Evolutionary conservation across 2,888 invertebrate species (phyloP).

Genomic region (Cylloceria caligata): DNA sequence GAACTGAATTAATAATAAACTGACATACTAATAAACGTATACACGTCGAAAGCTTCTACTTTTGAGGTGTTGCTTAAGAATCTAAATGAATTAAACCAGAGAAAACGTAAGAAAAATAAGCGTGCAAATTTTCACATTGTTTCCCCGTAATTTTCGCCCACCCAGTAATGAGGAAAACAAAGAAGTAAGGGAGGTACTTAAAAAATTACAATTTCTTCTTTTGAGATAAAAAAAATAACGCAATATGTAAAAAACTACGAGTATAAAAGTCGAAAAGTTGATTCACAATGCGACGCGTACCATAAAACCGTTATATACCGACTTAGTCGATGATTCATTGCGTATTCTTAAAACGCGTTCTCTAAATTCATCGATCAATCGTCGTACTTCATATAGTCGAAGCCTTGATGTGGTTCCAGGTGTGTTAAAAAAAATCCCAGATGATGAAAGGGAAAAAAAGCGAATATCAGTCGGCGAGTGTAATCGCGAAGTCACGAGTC

Average conservation of each 20-base stretch:
- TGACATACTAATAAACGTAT: too few species aligned
- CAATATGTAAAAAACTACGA: too few species aligned
- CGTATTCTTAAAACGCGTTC: neutral
- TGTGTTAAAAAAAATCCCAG: constrained; percentile 1
- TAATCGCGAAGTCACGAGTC: constrained; percentile 33
- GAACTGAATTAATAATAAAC: too few species aligned
- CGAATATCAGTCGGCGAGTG: neutral
- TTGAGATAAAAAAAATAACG: neutral
- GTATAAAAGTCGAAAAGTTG: neutral
- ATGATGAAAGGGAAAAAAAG: constrained; percentile 8
- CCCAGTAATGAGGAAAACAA: too few species aligned
- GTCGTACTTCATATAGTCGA: neutral
- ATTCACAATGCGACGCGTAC: neutral
- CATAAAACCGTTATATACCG: neutral
- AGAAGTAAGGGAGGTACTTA: neutral
- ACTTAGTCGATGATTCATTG: neutral
- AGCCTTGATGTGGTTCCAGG: neutral
- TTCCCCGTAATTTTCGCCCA: too few species aligned
- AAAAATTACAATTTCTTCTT: neutral
- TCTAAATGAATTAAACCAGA: too few species aligned
- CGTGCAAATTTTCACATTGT: too few species aligned
- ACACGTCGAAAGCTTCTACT: too few species aligned
- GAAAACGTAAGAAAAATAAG: too few species aligned
- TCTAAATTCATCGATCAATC: constrained; percentile 34
- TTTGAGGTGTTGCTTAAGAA: too few species aligned